A percentile compares a stretch with the other conserved stretches of the same genome.
phyloP scores from a whole-genome alignment of 2,113 vertebrate genomes.

The Micronisus gabar region DNA sequence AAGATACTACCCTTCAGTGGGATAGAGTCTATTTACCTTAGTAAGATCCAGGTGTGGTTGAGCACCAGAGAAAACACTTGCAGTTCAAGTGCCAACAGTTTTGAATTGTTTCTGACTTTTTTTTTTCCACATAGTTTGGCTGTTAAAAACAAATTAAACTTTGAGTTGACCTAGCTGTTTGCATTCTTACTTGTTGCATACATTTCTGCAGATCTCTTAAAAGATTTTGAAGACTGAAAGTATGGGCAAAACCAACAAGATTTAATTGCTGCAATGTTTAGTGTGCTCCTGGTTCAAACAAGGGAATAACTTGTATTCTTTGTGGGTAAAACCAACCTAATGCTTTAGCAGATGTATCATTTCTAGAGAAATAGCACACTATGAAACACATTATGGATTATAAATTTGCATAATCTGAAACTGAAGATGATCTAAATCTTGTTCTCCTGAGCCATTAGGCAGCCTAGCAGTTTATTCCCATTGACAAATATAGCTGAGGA shows the following conservation, averaged over 20 bases:
- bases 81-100: not conserved
- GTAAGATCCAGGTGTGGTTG: not conserved
- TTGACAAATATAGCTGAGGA: not conserved
- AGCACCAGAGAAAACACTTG: not conserved
- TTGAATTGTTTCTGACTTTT: not conserved
- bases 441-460: not conserved
- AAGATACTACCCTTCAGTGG: not conserved
- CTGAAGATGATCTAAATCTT: not conserved
- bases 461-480: not conserved
- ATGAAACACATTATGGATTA: not conserved
- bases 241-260: not conserved
- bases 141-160: not conserved
- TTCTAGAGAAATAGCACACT: not conserved
- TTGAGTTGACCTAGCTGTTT: not conserved
- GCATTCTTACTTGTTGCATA: not conserved
- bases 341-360: not conserved
- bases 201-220: not conserved
- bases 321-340: not conserved
- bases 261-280: not conserved
- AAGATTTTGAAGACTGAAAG: not conserved
- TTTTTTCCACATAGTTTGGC: not conserved
- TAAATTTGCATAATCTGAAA: not conserved
- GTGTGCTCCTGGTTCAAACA: not conserved
- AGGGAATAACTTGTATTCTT: not conserved
- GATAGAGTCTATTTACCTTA: not conserved